Base-by-base conservation (phyloP, 2,888 invertebrate genomes). In the Macaria notata region DNA sequence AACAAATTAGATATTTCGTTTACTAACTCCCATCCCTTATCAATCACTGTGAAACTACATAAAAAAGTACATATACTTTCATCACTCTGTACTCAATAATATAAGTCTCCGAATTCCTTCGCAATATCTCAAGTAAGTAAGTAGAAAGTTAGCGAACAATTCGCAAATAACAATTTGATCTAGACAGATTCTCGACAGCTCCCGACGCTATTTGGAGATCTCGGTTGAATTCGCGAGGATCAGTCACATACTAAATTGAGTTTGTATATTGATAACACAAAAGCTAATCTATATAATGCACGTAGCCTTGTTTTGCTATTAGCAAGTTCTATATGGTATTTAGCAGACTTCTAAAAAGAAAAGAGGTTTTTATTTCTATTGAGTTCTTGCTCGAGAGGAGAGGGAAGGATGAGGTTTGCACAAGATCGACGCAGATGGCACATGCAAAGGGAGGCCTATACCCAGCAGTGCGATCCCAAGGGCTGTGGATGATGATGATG, bases 31-130 rank as follows among this genome's bases (percentile, higher is more conserved):
- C 42, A 30, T 43, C 49, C 81, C 81, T 76, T 82, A 81, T 84
- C 84, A 84, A 84, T 84, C 83, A 81, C 69, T 71, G 70, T 69
- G 65, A 69, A 78, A 78, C 77, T 79, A 77, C 19, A 19, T 19
- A 19, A 19, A 19, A n/a, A 19, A 19, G 19, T 78, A 75, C 75
- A 71, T 70, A 19, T 72, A 75, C 71, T 79, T 76, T 74, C 76
- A 75, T 71, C 73, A 69, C 65, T 70, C 64, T 55, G 62, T 69
- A 52, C 46, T 49, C 44, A 56, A 48, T 55, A 57, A 57, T 47
- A 9, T 50, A 46, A 8, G 30, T 31, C 42, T 9, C 47, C 7
- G 42, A 51, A 51, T 53, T 53, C 48, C 33, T 43, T 50, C 33
- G 19, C 36, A 54, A 61, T 42, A 47, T 51, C 53, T 53, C 46